Base-by-base conservation (phyloP, 1,140 invertebrate species). In the Diachasmimorpha longicaudata region DNA sequence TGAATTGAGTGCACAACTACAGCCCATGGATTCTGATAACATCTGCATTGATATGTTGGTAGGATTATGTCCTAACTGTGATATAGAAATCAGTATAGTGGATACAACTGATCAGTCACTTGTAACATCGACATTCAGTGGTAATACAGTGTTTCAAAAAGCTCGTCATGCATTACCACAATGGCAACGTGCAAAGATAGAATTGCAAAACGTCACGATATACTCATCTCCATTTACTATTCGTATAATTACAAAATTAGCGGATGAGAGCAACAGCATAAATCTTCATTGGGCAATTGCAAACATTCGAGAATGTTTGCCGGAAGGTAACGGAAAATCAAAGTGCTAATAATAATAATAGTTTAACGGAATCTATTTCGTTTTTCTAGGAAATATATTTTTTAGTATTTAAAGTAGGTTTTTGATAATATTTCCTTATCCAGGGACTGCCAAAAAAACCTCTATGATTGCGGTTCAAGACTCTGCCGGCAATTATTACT, bases 41-140 rank as follows among this genome's bases (percentile, higher is more conserved):
- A 37, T 83, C 5, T 83, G 82, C 31, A 1, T 83, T 14, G 75
- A 82, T 55, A 67, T 82, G 25, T 13, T 75, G 1, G 44, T 83
- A 23, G 81, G 80, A 0, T 48, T 83, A 0, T 83, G 82, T 21
- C 11, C 48, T 8, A 42, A 76, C 14, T 83, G 82, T 16, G 0
- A 70, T 9, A 52, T 80, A n/a, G 1, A 78, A n/a, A 10, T 82
- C 9, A 6, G 3, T 0, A 19, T 81, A 11, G 3, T 37, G 8
- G 44, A 77, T 48, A 3, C 1, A 0, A 31, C 2, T 0, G n/a
- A 36, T 0, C 0, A 52, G 31, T 2, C 9, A 1, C 4, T 13
- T 52, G 6, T 21, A 74, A 11, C 42, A 37, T 46, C 55, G 70
- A 8, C 75, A 58, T 1, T 69, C 39, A 0, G 37, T 48, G 1